These are phyloP conservation scores for Pantelozetes paolii DNA, from an alignment of 2,888 invertebrate genomes.

Conservation along the genomic window DNA sequence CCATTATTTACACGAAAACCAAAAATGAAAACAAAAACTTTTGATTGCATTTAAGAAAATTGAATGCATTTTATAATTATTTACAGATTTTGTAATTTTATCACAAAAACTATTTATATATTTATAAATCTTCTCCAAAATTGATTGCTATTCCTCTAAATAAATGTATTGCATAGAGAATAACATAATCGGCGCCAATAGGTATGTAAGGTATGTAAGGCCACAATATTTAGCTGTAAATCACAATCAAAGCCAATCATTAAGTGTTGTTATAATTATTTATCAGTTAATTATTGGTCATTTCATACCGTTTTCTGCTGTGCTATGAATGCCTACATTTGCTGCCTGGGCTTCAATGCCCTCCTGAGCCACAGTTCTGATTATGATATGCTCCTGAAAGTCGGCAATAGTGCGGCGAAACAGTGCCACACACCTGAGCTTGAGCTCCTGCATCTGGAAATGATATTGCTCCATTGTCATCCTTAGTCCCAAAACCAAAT, in stretches of 20 bases:
- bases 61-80: neutral
- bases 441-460: slow-evolving; percentile 43
- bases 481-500: slow-evolving; percentile 34
- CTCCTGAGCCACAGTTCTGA: slow-evolving; percentile 38
- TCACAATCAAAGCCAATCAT: neutral
- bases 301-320: neutral
- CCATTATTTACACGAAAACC: no score
- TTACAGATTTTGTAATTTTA: neutral
- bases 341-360: slow-evolving; percentile 22
- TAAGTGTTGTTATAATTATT: no score
- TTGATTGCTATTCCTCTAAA: neutral
- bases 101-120: slow-evolving; percentile 3
- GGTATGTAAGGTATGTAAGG: slow-evolving; percentile 26
- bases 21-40: neutral
- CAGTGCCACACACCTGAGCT: slow-evolving; percentile 39
- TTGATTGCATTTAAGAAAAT: neutral
- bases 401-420: slow-evolving; percentile 38
- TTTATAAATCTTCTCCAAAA: neutral
- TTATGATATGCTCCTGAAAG: slow-evolving; percentile 39
- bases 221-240: slow-evolving; percentile 15
- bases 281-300: neutral
- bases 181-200: slow-evolving; percentile 15
- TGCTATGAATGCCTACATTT: slow-evolving; percentile 7
- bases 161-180: slow-evolving; percentile 29
- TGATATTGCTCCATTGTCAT: slow-evolving; percentile 41